phyloP scores from a whole-genome alignment of 2,888 invertebrate genomes.

The Allophyes oxyacanthae region DNA sequence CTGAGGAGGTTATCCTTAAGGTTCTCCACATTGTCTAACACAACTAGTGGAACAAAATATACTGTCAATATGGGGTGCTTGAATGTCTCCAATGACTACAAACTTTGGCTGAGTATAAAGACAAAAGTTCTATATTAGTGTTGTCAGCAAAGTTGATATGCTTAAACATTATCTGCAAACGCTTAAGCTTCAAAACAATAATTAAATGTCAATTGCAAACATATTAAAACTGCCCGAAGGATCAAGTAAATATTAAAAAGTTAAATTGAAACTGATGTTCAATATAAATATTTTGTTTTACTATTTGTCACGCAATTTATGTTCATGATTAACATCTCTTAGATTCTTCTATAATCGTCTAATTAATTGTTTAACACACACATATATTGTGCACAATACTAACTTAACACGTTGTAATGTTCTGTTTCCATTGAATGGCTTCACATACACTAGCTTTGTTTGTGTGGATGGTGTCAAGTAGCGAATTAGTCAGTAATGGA shows the following conservation, averaged over 20 bases:
- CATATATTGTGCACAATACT: conserved; percentile 41
- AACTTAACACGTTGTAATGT: conserved; percentile 44
- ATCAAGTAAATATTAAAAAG: conserved; percentile 13
- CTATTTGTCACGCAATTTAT: conserved; percentile 57
- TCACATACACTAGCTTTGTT: conserved; percentile 68
- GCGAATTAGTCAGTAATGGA: conserved; percentile 55
- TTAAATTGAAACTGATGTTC: conserved; percentile 8
- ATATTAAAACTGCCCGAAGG: not conserved
- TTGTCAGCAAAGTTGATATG: conserved; percentile 28
- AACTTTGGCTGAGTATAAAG: conserved; percentile 40
- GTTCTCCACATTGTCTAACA: conserved; percentile 90
- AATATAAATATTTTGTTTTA: conserved; percentile 62
- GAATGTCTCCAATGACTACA: conserved; percentile 7
- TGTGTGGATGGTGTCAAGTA: conserved; percentile 63
- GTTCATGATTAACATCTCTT: conserved; percentile 55
- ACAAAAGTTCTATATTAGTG: conserved; percentile 25
- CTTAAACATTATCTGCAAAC: conserved; percentile 19
- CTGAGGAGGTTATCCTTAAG: conserved; percentile 98
- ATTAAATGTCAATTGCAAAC: conserved; percentile 14
- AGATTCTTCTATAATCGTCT: conserved; percentile 47
- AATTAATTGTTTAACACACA: conserved; percentile 44
- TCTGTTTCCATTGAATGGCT: conserved; percentile 70
- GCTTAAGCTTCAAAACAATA: conserved; percentile 17
- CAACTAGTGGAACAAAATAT: conserved; percentile 84
- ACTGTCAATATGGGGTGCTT: conserved; percentile 20